Percentiles rank a stretch among this genome's conserved stretches.
Conservation (phyloP, 1,140 invertebrate species). For the Pseudomyrmex dendroicus region DNA sequence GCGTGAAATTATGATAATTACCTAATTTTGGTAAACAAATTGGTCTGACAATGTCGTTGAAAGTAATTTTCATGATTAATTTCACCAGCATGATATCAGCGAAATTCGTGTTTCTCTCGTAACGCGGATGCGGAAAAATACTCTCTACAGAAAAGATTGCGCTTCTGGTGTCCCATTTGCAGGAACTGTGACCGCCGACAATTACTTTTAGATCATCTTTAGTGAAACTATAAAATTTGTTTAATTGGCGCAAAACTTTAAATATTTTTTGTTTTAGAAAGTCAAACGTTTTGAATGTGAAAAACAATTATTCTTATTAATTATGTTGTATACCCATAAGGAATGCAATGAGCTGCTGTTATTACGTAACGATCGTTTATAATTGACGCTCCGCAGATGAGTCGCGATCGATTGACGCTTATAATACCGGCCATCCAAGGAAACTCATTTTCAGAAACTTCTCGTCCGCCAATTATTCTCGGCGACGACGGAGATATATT, state of each 20-base stretch:
- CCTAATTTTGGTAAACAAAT: constrained; percentile 86
- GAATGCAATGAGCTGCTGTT: constrained; percentile 86
- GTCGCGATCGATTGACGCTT: constrained; percentile 70
- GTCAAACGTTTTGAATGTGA: neutral
- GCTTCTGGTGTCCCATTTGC: constrained; percentile 12
- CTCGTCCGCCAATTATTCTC: constrained; percentile 84
- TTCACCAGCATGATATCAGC: constrained; percentile 83
- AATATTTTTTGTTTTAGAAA: neutral
- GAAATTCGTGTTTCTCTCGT: constrained; percentile 50
- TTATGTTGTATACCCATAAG: constrained; percentile 24
- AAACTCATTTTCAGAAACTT: constrained; percentile 82
- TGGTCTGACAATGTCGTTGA: constrained; percentile 81
- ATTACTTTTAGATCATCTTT: constrained; percentile 31
- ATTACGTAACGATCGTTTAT: constrained; percentile 86
- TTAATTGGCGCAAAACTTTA: neutral
- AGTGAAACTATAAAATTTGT: constrained; percentile 11
- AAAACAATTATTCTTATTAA: neutral
- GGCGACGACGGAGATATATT: neutral
- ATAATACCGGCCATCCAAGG: constrained; percentile 85
- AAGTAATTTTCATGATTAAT: constrained; percentile 79
- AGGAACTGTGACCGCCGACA: constrained; percentile 30
- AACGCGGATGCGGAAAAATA: constrained; percentile 26
- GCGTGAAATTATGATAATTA: constrained; percentile 63
- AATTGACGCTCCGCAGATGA: constrained; percentile 86
- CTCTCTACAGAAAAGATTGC: constrained; percentile 23